phyloP scores from a whole-genome alignment of 1,140 invertebrate species.

The Acromyrmex heyeri region DNA sequence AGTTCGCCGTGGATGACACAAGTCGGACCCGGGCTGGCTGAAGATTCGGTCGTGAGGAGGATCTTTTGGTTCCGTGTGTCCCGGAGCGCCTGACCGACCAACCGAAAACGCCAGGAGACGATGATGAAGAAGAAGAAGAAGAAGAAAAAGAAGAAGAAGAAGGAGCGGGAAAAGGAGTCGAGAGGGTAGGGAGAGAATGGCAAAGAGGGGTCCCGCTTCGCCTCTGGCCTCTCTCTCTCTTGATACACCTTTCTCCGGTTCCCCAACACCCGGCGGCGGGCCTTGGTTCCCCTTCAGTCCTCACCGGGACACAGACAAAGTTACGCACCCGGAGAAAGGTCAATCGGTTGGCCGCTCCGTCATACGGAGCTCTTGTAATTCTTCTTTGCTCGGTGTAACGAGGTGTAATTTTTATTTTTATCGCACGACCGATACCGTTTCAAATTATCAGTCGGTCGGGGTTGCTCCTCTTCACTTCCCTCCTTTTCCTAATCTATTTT shows the following conservation, averaged over 20 bases:
- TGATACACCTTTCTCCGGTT: constrained; percentile 85
- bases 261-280: constrained; percentile 75
- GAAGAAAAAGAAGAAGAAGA: constrained; percentile 33
- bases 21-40: constrained; percentile 21
- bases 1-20: neutral
- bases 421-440: neutral
- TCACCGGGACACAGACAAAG: constrained; percentile 85
- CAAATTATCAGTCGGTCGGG: constrained; percentile 6
- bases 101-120: constrained; percentile 33
- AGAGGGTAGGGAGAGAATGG: constrained; percentile 69
- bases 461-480: neutral
- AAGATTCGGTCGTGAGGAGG: constrained; percentile 37
- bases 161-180: constrained; percentile 64
- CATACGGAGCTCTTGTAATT: constrained; percentile 62
- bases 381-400: constrained; percentile 37
- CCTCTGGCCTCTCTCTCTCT: constrained; percentile 74
- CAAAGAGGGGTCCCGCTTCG: constrained; percentile 73
- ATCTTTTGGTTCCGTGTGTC: constrained; percentile 8
- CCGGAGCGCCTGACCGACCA: constrained; percentile 27
- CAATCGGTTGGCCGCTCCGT: constrained; percentile 73
- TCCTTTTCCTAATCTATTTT: neutral
- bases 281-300: constrained; percentile 81
- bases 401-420: constrained; percentile 51
- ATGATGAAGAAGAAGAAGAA: constrained; percentile 1
- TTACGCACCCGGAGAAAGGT: constrained; percentile 83